These are phyloP conservation scores for Gallinago solitaria DNA, from an alignment of 2,797 vertebrate species.

Conservation along the genomic window DNA sequence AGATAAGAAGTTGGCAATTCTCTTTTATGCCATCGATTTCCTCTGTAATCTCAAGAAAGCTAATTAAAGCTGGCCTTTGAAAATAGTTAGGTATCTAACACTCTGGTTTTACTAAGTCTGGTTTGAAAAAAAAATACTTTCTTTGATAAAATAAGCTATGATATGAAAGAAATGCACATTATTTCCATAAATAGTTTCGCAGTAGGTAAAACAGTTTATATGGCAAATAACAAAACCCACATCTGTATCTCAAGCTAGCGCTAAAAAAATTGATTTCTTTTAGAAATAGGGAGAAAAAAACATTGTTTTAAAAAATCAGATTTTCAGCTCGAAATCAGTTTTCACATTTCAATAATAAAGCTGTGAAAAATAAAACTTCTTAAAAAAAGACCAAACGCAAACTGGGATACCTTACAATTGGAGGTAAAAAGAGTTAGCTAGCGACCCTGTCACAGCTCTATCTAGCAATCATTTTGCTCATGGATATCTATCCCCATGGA, in stretches of 20 bases:
- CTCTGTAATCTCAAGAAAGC: slow-evolving; percentile 5
- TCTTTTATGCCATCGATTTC: slow-evolving; percentile 9
- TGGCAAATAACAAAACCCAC: neutral
- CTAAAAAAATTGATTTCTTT: neutral
- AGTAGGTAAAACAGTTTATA: neutral
- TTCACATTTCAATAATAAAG: neutral
- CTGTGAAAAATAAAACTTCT: neutral
- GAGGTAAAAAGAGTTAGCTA: neutral
- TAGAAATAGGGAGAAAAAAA: neutral
- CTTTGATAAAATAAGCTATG: neutral
- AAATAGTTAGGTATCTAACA: slow-evolving; percentile 14
- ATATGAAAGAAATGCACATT: neutral
- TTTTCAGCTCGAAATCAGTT: neutral
- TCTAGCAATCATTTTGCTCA: neutral
- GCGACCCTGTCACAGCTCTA: neutral
- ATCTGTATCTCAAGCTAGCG: neutral
- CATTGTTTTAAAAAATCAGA: neutral
- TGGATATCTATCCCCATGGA: neutral
- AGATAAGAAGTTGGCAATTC: slow-evolving; percentile 42
- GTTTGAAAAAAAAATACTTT: slow-evolving; percentile 25
- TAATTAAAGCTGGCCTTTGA: slow-evolving; percentile 42
- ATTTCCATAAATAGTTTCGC: neutral
- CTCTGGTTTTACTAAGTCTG: neutral
- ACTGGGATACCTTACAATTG: neutral
- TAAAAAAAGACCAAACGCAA: neutral